Conservation (phyloP, 2,113 vertebrate genomes). For the Rhinogobius similis region DNA sequence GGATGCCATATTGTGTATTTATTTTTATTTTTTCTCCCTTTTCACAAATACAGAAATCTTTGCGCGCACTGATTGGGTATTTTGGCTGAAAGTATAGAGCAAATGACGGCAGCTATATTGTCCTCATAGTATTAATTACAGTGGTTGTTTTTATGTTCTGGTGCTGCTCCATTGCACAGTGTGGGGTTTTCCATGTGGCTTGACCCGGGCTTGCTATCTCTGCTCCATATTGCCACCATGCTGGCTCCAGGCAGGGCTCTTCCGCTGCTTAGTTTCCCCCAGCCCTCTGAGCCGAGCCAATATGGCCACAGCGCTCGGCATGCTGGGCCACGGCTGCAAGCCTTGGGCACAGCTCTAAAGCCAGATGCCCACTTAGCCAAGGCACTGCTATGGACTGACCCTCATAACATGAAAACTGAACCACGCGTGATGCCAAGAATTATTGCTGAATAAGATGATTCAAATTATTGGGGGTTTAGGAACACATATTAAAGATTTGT, state of each 20-base stretch:
- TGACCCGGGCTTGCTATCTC: slow-evolving; percentile 66
- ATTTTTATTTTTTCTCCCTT: neutral
- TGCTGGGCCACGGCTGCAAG: slow-evolving; percentile 65
- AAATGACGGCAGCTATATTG: neutral
- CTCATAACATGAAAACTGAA: slow-evolving; percentile 13
- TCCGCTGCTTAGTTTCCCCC: slow-evolving; percentile 60
- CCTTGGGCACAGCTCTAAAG: slow-evolving; percentile 52
- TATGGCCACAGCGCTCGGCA: slow-evolving; percentile 68
- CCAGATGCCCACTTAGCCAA: slow-evolving; percentile 67
- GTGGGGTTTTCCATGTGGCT: slow-evolving; percentile 42
- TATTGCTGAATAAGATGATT: neutral
- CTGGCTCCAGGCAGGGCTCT: slow-evolving; percentile 68
- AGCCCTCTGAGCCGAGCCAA: slow-evolving; percentile 59
- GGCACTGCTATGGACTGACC: neutral
- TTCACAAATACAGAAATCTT: neutral
- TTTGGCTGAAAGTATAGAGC: neutral
- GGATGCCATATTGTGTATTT: neutral
- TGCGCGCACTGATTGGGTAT: neutral
- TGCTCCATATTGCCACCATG: slow-evolving; percentile 71
- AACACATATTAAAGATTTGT: neutral
- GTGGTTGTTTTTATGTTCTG: neutral
- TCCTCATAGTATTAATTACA: neutral
- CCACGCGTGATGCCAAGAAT: neutral
- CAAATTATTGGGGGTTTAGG: neutral
- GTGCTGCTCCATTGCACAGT: neutral